Conservation (phyloP, 1,140 invertebrate species). For the Papilio helenus region DNA sequence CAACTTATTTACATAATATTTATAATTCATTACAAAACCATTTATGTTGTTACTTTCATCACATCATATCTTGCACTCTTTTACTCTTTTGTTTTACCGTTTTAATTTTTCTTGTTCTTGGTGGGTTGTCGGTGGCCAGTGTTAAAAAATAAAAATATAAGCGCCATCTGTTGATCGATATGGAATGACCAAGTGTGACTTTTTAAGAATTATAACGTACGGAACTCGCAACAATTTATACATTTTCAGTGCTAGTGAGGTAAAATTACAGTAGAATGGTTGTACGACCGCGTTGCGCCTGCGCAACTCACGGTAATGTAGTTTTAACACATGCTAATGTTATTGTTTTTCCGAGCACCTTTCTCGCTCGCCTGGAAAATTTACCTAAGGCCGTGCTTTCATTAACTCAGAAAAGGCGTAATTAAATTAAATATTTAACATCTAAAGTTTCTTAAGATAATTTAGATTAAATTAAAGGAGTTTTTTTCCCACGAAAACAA, state of each 20-base stretch:
- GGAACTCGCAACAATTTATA: conserved; percentile 33
- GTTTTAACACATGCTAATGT: conserved; percentile 80
- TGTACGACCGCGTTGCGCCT: conserved; percentile 47
- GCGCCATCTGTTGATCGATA: too few species aligned
- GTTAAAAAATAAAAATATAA: too few species aligned
- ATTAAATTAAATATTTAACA: background rate
- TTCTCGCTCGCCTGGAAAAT: conserved; percentile 46
- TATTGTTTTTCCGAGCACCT: conserved; percentile 46
- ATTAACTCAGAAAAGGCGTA: conserved; percentile 26
- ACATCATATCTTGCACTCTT: too few species aligned
- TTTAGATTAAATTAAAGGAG: background rate
- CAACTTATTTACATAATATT: too few species aligned
- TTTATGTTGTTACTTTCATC: too few species aligned
- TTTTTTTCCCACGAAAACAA: too few species aligned
- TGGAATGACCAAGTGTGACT: too few species aligned
- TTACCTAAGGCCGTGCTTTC: conserved; percentile 35
- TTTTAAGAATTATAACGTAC: conserved; percentile 15
- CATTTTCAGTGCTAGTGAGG: conserved; percentile 13
- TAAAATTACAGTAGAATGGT: conserved; percentile 39
- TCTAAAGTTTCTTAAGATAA: background rate
- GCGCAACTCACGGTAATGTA: conserved; percentile 68
- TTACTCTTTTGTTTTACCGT: too few species aligned
- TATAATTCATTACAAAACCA: too few species aligned
- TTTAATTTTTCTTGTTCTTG: too few species aligned
- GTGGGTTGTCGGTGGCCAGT: too few species aligned